Base-by-base conservation (phyloP, 2,113 vertebrate genomes). In the Perccottus glenii region DNA sequence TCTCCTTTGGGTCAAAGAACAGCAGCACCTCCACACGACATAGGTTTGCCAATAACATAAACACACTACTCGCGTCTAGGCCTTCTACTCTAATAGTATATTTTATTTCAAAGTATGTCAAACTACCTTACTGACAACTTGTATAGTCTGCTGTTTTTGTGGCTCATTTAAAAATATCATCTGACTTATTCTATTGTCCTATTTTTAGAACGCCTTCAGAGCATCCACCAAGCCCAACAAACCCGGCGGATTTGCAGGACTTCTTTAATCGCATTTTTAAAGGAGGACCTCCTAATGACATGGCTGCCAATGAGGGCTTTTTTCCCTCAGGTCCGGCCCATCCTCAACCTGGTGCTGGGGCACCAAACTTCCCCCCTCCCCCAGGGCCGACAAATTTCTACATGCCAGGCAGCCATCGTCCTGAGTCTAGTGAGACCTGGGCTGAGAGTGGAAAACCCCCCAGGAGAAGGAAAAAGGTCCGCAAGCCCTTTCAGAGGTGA, bases 401-500 rank as follows among this genome's bases (percentile, higher is more conserved):
- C 76, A 84, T 91, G 14, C 86, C 90, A 0, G 87, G 88, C 67
- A 64, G 67, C 71, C 89, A 49, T 36, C 87, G 84, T 64, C 89
- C 85, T 75, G 93, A 92, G 71, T 81, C 59, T 47, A 74, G 70
- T 4, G 92, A 92, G 59, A 27, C 82, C 3, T 90, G 87, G 89
- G 67, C 82, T 2, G 93, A 94, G 14, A 91, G 93, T 6, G 85
- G 92, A 7, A 97, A 94, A 83, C 90, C 92, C 2, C 87, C 89
- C 1, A 91, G 95, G 45, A 85, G 94, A 76, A 93, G 93, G 87
- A 96, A 95, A 90, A 97, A 96, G 89, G 91, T 94, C 36, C 94
- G 95, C 32, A 94, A 96, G 83, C 95, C 95, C 16, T 94, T 97
- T 81, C 96, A 95, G 80, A 94, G 92, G 85, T 96, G 94, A 96